phyloP scores from a whole-genome alignment of 2,888 invertebrate species.

The Phyto melanocephala region DNA sequence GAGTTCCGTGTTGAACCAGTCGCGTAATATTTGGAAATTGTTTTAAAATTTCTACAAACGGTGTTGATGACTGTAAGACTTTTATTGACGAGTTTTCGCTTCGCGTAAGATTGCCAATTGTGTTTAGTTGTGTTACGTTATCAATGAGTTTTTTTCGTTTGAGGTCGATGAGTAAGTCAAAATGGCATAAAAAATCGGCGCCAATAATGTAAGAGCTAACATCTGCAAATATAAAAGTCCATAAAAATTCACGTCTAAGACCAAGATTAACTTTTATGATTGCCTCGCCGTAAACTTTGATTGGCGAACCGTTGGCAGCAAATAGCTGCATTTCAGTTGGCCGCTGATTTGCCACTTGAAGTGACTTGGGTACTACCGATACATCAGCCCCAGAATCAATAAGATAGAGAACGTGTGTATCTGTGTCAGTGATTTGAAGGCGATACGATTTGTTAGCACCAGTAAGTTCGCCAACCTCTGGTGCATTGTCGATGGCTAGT shows the following conservation, averaged over 20 bases:
- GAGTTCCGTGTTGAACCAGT: neutral
- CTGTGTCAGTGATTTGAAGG: neutral
- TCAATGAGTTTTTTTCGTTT: slow-evolving; percentile 18
- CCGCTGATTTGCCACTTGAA: neutral
- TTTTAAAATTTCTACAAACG: slow-evolving; percentile 3
- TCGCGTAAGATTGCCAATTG: neutral
- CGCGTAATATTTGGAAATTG: slow-evolving; percentile 6
- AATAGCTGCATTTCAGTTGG: slow-evolving; percentile 26
- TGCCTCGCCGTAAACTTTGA: slow-evolving; percentile 30
- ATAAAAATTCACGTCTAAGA: slow-evolving; percentile 33
- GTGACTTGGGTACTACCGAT: neutral
- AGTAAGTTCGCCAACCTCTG: neutral
- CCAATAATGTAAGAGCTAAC: slow-evolving; percentile 33
- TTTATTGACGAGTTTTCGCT: slow-evolving; percentile 11
- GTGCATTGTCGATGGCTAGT: neutral
- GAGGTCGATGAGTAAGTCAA: slow-evolving; percentile 36
- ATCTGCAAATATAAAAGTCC: slow-evolving; percentile 47
- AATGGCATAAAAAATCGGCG: slow-evolving; percentile 35
- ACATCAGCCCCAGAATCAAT: slow-evolving; percentile 4
- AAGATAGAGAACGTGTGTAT: neutral
- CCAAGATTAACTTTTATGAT: slow-evolving; percentile 40
- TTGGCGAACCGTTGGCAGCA: slow-evolving; percentile 24
- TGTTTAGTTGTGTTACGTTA: neutral
- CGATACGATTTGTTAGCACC: slow-evolving; percentile 9
- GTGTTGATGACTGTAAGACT: slow-evolving; percentile 17